Conservation (phyloP, 1,140 invertebrate species). For the Lepidurus couesii region DNA sequence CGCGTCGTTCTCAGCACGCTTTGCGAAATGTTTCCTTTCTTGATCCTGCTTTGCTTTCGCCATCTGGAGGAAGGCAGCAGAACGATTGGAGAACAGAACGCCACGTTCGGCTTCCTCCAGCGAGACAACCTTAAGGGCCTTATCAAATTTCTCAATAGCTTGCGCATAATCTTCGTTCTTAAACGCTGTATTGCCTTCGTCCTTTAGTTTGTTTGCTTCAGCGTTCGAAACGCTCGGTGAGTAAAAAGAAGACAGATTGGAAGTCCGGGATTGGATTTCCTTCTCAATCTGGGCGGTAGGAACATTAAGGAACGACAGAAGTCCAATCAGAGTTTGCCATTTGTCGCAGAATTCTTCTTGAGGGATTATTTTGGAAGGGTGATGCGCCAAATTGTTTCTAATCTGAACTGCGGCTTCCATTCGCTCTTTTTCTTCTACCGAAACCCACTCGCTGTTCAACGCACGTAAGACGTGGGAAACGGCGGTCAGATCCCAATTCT, state of each 20-base stretch:
- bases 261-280: not conserved
- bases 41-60: not conserved
- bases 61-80: not conserved
- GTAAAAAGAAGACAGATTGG: not conserved
- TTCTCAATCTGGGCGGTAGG: not conserved
- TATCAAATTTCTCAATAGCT: not conserved
- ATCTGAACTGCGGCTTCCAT: not conserved
- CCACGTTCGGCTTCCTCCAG: not conserved
- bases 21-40: not conserved
- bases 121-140: not conserved
- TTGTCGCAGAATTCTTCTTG: not conserved
- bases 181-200: not conserved
- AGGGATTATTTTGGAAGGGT: not conserved
- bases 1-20: not conserved
- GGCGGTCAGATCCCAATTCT: not conserved
- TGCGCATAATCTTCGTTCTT: not conserved
- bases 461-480: not conserved
- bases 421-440: not conserved
- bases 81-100: not conserved
- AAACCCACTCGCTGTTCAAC: not conserved
- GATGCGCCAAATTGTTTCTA: not conserved
- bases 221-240: not conserved
- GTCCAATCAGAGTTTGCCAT: not conserved
- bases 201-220: not conserved
- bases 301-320: not conserved